phyloP scores from a whole-genome alignment of 2,797 vertebrate genomes.

The Sorex maritimensis region DNA sequence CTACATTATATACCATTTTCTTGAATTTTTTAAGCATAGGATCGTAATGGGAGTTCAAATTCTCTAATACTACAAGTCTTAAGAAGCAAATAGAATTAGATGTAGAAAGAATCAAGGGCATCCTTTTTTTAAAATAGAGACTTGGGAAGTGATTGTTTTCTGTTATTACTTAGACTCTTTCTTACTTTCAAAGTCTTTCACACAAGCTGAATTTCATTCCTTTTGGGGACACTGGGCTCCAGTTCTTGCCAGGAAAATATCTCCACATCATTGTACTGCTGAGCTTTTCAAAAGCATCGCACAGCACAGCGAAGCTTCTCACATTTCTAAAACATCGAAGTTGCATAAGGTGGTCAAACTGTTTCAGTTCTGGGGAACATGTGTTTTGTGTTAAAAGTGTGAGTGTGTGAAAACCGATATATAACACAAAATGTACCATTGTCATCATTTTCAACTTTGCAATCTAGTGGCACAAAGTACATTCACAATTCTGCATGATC shows the following conservation, averaged over 20 bases:
- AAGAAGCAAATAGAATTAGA: slow-evolving; percentile 65
- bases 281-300: slow-evolving; percentile 70
- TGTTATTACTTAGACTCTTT: slow-evolving; percentile 12
- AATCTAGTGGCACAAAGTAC: not conserved
- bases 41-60: slow-evolving; percentile 32
- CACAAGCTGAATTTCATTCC: slow-evolving; percentile 17
- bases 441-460: not conserved
- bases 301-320: slow-evolving; percentile 57
- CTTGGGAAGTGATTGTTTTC: slow-evolving; percentile 47
- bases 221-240: slow-evolving; percentile 71
- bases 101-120: slow-evolving; percentile 29
- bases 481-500: not conserved
- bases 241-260: slow-evolving; percentile 45
- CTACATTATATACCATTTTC: not conserved
- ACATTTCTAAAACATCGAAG: slow-evolving; percentile 76
- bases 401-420: not conserved
- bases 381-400: slow-evolving; percentile 55
- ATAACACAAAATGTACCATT: not conserved
- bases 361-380: slow-evolving; percentile 54
- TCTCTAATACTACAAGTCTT: slow-evolving; percentile 11
- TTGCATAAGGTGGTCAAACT: slow-evolving; percentile 57
- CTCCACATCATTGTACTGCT: slow-evolving; percentile 18
- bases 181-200: slow-evolving; percentile 69
- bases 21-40: slow-evolving; percentile 16
- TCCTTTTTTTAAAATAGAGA: not conserved